Conservation (phyloP, 2,797 vertebrate species). For the Nasua narica region DNA sequence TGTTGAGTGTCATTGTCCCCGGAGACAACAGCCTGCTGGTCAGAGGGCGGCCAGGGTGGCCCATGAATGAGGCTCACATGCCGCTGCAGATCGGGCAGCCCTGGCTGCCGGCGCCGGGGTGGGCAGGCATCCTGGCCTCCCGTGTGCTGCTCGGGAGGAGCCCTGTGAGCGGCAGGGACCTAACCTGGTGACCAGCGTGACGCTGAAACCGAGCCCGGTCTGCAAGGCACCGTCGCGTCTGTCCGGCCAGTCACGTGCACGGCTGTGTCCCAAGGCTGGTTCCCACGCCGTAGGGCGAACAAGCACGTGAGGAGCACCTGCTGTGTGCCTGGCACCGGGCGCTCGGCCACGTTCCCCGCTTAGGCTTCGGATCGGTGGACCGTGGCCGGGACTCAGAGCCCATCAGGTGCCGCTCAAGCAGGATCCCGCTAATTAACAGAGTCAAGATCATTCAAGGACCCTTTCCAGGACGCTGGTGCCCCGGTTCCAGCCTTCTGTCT, state of each 20-base stretch:
- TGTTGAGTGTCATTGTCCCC: no score
- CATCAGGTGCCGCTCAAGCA: no score
- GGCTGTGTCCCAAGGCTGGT: no score
- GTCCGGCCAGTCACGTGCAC: background rate
- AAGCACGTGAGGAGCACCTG: background rate
- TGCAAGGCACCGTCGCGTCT: background rate
- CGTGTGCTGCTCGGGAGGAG: background rate
- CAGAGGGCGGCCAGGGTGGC: background rate
- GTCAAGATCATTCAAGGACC: background rate
- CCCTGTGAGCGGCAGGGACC: background rate
- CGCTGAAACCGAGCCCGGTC: background rate
- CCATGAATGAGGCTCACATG: background rate
- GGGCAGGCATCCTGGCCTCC: background rate
- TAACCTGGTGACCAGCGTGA: background rate
- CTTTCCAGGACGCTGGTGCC: background rate
- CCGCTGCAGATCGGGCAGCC: background rate
- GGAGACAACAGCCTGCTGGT: background rate
- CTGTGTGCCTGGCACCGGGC: background rate
- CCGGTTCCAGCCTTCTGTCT: background rate
- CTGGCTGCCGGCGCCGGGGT: no score
- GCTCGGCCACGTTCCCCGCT: background rate
- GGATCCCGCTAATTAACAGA: background rate
- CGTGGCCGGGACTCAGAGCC: background rate
- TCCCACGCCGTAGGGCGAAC: background rate
- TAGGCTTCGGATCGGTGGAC: background rate